Base-by-base conservation (phyloP, 2,888 invertebrate species). In the Drosophila rubida region DNA sequence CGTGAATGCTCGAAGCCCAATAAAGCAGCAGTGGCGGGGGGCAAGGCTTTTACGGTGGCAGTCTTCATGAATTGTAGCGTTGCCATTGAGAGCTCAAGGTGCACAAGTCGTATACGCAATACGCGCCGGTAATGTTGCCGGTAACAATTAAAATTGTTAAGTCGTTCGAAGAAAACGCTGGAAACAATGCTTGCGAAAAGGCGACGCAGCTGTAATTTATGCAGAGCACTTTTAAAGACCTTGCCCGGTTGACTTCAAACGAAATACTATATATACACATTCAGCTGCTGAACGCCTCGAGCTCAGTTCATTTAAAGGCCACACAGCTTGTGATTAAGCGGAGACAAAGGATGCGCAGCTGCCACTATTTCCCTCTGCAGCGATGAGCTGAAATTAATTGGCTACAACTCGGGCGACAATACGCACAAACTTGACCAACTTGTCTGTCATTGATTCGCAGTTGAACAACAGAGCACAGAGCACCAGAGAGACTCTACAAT, bases 341-440 rank as follows among this genome's bases (percentile, higher is more conserved):
- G 13, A 64, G 63, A 49, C 69, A 64, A 69, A 53, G 19, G 13
- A 35, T 30, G 45, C 23, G 23, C 37, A 22, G 13, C 4, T 37
- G 14, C 14, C 13, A 37, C 14, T 6, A 5, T 6, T 14, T 14
- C 6, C 14, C n/a, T 53, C 8, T 16, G 25, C 25, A 14, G 14
- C 55, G n/a, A n/a, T 13, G 13, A 53, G 39, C 30, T 45, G 19
- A 66, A 80, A 67, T 75, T 83, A 82, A 82, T 82, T 86, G 70
- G 65, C 77, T 51, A 13, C 60, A 72, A 72, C 77, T 75, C 55
- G 55, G 54, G 44, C 32, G 35, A 57, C 59, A 53, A 45, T 67
- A 41, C 53, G 27, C 16, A 9, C 45, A 41, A 63, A 64, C 58
- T 76, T 64, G 77, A 72, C 72, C 69, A 69, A 65, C 49, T 41